phyloP scores from a whole-genome alignment of 1,140 invertebrate species.

The Drosophila serrata region DNA sequence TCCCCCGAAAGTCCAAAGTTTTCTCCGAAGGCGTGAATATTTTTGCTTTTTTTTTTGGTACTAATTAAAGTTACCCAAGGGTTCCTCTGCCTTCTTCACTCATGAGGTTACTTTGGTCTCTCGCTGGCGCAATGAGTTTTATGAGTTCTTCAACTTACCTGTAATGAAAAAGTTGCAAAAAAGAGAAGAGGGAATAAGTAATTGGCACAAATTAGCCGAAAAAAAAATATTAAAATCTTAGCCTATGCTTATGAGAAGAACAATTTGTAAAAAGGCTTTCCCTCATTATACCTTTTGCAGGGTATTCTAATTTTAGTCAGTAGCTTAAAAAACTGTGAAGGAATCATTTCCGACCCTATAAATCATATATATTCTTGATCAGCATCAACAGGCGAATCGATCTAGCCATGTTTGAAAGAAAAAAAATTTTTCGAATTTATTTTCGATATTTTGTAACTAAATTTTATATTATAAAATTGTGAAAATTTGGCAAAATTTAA shows the following conservation, averaged over 20 bases:
- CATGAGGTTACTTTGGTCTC: constrained; percentile 36
- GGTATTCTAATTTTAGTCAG: too few relatives aligned
- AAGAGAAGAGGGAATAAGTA: constrained; percentile 63
- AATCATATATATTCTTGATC: too few relatives aligned
- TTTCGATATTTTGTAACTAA: too few relatives aligned
- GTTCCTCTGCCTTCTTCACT: constrained; percentile 19
- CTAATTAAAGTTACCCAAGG: constrained; percentile 70
- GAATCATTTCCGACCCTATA: too few relatives aligned
- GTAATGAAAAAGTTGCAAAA: constrained; percentile 66
- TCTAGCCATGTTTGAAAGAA: too few relatives aligned
- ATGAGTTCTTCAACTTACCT: constrained; percentile 74
- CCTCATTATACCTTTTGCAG: too few relatives aligned
- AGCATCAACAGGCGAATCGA: too few relatives aligned
- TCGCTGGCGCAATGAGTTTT: constrained; percentile 52
- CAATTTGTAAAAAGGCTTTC: constrained; percentile 5
- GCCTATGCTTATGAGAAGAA: constrained; percentile 52
- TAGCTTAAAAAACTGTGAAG: too few relatives aligned
- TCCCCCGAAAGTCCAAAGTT: constrained; percentile 29
- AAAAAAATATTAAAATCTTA: constrained; percentile 28
- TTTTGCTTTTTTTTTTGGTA: constrained; percentile 31
- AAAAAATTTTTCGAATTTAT: too few relatives aligned
- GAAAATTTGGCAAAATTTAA: too few relatives aligned
- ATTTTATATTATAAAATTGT: too few relatives aligned
- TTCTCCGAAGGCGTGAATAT: constrained; percentile 64
- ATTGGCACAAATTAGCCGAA: constrained; percentile 72